A percentile compares a stretch with the other conserved stretches of the same genome.
Evolutionary conservation across 2,113 vertebrate species (phyloP).

Genomic region (Rhombomys opimus): DNA sequence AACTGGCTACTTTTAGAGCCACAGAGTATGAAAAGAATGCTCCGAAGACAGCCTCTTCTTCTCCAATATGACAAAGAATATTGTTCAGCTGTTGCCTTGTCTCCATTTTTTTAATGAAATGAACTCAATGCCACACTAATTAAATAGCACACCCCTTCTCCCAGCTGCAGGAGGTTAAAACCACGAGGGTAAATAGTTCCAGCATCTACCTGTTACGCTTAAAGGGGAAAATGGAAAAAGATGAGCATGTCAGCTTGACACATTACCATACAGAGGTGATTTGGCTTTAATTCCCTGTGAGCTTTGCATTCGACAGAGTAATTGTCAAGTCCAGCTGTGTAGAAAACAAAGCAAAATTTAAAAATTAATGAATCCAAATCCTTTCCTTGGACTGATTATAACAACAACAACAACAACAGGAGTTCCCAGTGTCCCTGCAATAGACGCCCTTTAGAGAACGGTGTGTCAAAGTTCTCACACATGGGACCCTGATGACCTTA

Average conservation of each 20-base stretch:
- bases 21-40: slow-evolving; percentile 82
- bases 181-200: background rate
- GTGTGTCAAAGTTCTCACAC: background rate
- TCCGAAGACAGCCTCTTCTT: slow-evolving; percentile 77
- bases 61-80: slow-evolving; percentile 74
- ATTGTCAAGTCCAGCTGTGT: background rate
- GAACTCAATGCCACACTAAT: slow-evolving; percentile 66
- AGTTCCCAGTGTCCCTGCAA: background rate
- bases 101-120: slow-evolving; percentile 47
- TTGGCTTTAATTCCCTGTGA: slow-evolving; percentile 22
- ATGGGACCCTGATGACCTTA: background rate
- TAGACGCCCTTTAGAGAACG: background rate
- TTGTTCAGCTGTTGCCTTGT: slow-evolving; percentile 68
- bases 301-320: slow-evolving; percentile 26
- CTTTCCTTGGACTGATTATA: background rate
- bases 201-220: slow-evolving; percentile 3
- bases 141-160: slow-evolving; percentile 20
- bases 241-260: background rate
- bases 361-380: background rate
- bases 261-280: background rate
- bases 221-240: slow-evolving; percentile 7
- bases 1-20: slow-evolving; percentile 85
- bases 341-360: background rate
- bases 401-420: background rate
- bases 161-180: slow-evolving; percentile 70